Base-by-base conservation (phyloP, 2,888 invertebrate genomes). In the Phytoseiulus persimilis region DNA sequence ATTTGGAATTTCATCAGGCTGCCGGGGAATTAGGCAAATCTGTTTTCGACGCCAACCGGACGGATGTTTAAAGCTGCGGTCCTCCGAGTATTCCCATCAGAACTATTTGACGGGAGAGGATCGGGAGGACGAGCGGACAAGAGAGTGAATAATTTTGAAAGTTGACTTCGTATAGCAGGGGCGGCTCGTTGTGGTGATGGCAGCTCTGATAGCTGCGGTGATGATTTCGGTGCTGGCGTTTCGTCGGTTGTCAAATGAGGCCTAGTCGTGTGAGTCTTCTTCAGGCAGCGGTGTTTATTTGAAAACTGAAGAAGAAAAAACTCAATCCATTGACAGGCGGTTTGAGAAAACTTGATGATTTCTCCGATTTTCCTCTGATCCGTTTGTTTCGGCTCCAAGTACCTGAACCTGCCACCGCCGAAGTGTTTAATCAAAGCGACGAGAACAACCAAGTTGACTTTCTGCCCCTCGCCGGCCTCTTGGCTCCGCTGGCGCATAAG, bases 301-400 rank as follows among this genome's bases (percentile, higher is more conserved):
- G 65, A 65, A 65, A 65, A 65, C 65, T 28, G 65, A 65, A 65
- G 65, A 65, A 65, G 18, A 65, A 65, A 65, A 39, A 39, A 65
- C 65, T 65, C 65, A 28, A 65, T 65, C 18, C 65, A 65, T 65
- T 65, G 65, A 65, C 65, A 65, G 65, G 18, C 65, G 18, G 65
- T 23, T 65, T 28, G 65, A 65, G 65, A 28, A 65, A 28, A 65
- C 65, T 65, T 65, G 65, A 65, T 28, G 65, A 65, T 65, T 28
- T 65, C 28, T 65, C 28, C 65, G 65, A 65, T 65, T 65, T 65
- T 18, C 18, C 65, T 65, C 65, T 65, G 65, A 65, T 65, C 28
- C 65, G 65, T 65, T 65, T 65, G 65, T 65, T 65, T 65, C 65
- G 65, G 65, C 65, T 65, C 65, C 65, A 65, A 65, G 65, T 65